phyloP scores from a whole-genome alignment of 2,113 vertebrate genomes.

The Orcinus orca region DNA sequence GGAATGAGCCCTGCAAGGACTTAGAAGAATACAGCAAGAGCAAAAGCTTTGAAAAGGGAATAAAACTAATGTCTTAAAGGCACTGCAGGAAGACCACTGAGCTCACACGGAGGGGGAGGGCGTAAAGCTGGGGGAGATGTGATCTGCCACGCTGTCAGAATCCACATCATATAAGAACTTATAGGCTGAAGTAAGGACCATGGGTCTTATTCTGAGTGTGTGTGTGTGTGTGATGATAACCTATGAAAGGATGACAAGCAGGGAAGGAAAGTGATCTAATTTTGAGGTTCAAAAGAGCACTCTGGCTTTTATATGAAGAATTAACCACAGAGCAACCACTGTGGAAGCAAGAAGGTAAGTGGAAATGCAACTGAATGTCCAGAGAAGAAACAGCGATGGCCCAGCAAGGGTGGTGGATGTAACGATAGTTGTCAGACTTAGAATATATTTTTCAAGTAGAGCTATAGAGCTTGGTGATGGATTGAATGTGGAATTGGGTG shows the following conservation, averaged over 20 bases:
- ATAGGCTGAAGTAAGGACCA: not conserved
- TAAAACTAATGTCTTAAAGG: not conserved
- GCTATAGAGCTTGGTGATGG: not conserved
- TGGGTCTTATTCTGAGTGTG: not conserved
- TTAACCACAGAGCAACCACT: not conserved
- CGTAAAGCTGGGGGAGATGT: rapidly evolving
- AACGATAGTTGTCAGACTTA: rapidly evolving
- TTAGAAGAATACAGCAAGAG: not conserved
- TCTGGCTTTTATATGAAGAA: not conserved
- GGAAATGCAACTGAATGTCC: not conserved
- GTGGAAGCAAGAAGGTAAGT: not conserved
- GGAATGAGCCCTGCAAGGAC: not conserved
- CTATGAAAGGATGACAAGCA: not conserved
- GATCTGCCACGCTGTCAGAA: not conserved
- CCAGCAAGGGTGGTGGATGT: not conserved
- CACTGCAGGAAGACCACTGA: not conserved
- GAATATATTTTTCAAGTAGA: not conserved
- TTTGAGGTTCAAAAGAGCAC: not conserved
- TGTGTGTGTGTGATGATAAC: not conserved
- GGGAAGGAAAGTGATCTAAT: not conserved
- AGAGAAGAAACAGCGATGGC: not conserved
- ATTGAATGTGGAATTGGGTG: not conserved
- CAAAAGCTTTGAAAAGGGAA: not conserved
- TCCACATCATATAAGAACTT: rapidly evolving
- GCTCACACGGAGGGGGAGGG: rapidly evolving